Evolutionary conservation across 2,888 invertebrate species (phyloP).

Genomic region (Alsophila aescularia): DNA sequence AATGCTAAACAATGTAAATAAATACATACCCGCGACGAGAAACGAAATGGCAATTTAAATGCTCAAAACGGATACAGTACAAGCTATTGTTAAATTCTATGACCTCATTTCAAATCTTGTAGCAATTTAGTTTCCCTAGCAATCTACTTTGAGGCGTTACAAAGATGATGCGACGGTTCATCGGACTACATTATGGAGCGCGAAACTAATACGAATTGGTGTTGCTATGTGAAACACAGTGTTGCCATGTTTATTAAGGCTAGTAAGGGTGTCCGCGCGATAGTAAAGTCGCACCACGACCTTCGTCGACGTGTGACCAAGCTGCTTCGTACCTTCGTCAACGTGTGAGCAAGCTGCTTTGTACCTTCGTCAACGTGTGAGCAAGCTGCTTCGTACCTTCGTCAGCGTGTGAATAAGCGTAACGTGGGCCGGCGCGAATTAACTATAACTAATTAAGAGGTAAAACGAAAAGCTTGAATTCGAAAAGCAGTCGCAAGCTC

Average conservation of each 20-base stretch:
- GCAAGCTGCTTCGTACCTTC: not conserved
- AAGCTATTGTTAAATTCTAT: conserved; percentile 35
- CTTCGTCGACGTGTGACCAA: not conserved
- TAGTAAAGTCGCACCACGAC: conserved; percentile 50
- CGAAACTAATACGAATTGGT: conserved; percentile 52
- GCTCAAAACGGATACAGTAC: conserved; percentile 41
- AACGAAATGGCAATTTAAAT: conserved; percentile 34
- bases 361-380: not conserved
- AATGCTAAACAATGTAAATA: conserved; percentile 7
- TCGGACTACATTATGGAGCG: not conserved
- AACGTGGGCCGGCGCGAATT: not conserved
- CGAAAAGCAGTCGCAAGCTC: conserved; percentile 1
- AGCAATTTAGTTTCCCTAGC: conserved; percentile 49
- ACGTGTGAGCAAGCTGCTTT: not conserved
- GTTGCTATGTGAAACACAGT: conserved; percentile 48
- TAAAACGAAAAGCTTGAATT: conserved; percentile 1
- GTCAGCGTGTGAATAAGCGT: not conserved
- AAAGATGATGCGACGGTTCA: not conserved
- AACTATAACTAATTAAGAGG: conserved; percentile 9
- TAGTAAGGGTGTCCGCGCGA: conserved; percentile 53
- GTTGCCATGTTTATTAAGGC: conserved; percentile 32
- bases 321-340: not conserved
- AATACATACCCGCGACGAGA: conserved; percentile 3
- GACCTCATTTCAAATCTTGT: conserved; percentile 6
- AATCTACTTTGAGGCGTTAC: conserved; percentile 55